These are phyloP conservation scores for Lepetodrilus schrolli DNA, from an alignment of 2,888 invertebrate species.

Conservation along the genomic window DNA sequence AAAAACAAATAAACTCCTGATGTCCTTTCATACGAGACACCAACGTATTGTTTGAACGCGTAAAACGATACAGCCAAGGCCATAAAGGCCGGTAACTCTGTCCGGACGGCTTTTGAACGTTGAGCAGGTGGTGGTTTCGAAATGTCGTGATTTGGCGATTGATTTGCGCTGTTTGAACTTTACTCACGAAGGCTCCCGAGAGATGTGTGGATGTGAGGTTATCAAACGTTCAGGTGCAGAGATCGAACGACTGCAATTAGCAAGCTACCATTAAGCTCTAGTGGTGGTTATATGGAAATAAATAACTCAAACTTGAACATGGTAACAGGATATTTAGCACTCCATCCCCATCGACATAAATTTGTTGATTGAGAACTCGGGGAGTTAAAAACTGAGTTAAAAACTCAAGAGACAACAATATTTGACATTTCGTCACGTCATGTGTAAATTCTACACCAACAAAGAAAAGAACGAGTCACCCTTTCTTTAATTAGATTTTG, in stretches of 20 bases:
- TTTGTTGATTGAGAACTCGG: background rate
- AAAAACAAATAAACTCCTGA: background rate
- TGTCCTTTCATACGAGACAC: slow-evolving; percentile 17
- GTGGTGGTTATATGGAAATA: too few species aligned
- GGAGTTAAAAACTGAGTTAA: background rate
- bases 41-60: background rate
- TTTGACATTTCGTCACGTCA: background rate
- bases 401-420: background rate
- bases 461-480: background rate
- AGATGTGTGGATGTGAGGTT: background rate
- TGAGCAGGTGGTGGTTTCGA: slow-evolving; percentile 23
- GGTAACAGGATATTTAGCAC: background rate
- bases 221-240: background rate
- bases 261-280: too few species aligned
- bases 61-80: background rate
- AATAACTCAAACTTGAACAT: too few species aligned
- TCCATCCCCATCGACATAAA: background rate
- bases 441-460: background rate
- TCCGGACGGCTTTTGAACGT: background rate
- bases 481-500: background rate
- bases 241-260: background rate
- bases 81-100: slow-evolving; percentile 17
- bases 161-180: slow-evolving; percentile 14
- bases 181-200: background rate
- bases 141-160: slow-evolving; percentile 5